phyloP scores from a whole-genome alignment of 2,888 invertebrate genomes.

The Clunio marinus region DNA sequence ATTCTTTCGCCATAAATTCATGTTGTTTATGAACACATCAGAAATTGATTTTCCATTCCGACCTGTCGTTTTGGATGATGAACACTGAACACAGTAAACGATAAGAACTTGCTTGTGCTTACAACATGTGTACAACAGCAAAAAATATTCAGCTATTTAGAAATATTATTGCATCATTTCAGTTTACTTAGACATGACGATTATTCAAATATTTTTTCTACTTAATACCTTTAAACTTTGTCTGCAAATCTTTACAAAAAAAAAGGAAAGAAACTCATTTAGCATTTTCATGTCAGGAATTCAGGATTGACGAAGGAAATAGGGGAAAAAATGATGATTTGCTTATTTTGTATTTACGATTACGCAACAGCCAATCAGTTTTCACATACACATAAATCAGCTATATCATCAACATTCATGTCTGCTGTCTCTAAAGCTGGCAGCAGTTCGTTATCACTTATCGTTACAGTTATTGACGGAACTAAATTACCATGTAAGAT shows the following conservation, averaged over 20 bases:
- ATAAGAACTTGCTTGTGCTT: conserved; percentile 6
- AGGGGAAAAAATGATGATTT: conserved; percentile 20
- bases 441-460: neutral
- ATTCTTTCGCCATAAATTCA: neutral
- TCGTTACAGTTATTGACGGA: conserved; percentile 27
- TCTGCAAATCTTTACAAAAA: no score
- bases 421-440: neutral
- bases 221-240: no score
- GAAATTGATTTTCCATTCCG: conserved; percentile 28
- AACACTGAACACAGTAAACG: conserved; percentile 5
- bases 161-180: no score
- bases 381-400: conserved; percentile 13
- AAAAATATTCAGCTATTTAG: no score
- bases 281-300: conserved; percentile 25
- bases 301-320: no score
- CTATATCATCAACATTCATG: conserved; percentile 19
- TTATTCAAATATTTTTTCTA: no score
- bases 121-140: no score
- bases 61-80: conserved; percentile 7
- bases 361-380: neutral
- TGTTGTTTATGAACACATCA: conserved; percentile 22
- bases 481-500: conserved; percentile 25
- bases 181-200: neutral
- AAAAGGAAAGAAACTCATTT: no score
- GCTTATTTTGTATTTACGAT: neutral